Conservation (phyloP, 2,888 invertebrate genomes). For the Acanthococcus lagerstroemiae region DNA sequence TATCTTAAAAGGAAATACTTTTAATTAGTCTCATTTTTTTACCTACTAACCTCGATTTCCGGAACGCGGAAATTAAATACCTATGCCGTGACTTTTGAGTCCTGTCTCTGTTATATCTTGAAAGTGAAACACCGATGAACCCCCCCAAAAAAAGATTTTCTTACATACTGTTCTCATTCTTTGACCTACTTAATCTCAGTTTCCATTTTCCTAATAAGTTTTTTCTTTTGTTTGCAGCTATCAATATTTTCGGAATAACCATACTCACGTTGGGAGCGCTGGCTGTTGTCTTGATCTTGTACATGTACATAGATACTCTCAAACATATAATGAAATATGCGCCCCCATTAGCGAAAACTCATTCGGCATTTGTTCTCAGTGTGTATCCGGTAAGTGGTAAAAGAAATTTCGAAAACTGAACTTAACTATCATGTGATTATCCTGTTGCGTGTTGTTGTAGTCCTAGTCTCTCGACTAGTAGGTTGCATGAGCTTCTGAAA, state of each 20-base stretch:
- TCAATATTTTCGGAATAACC: constrained; percentile 49
- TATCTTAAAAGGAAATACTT: no score
- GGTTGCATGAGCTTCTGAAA: neutral
- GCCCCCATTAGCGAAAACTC: constrained; percentile 46
- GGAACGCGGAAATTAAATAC: no score
- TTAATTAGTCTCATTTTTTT: no score
- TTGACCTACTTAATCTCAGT: no score
- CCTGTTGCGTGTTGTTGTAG: neutral
- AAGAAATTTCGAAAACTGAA: neutral
- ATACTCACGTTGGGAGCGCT: constrained; percentile 47
- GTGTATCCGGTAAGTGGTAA: constrained; percentile 55
- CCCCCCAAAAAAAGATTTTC: no score
- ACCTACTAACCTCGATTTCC: no score
- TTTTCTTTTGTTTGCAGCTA: constrained; percentile 42
- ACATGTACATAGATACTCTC: constrained; percentile 49
- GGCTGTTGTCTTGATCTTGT: constrained; percentile 46
- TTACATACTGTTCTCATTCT: no score
- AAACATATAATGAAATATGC: constrained; percentile 48
- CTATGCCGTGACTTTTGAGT: no score
- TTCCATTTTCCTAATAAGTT: no score
- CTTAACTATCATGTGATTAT: neutral
- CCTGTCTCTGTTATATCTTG: no score
- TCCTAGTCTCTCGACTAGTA: neutral
- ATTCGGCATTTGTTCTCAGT: constrained; percentile 50
- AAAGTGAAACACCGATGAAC: no score